phyloP scores from a whole-genome alignment of 2,113 vertebrate genomes.

The Cyanoderma ruficeps region DNA sequence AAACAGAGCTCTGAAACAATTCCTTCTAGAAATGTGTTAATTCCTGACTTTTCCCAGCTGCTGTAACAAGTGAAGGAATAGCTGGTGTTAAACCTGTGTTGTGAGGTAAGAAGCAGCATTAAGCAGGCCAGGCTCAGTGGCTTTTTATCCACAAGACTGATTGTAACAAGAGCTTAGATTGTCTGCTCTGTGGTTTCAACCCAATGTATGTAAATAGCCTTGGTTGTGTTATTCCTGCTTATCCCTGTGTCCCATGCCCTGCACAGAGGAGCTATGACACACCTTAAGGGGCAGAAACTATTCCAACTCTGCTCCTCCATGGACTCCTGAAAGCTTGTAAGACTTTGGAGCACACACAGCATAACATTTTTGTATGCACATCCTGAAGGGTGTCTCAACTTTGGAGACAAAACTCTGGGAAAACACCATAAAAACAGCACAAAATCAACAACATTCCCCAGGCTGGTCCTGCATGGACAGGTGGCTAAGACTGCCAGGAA shows the following conservation, averaged over 20 bases:
- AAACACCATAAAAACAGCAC: background rate
- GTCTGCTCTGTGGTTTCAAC: background rate
- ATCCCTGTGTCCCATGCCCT: background rate
- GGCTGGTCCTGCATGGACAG: background rate
- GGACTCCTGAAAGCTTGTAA: background rate
- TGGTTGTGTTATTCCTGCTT: background rate
- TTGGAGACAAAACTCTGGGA: background rate
- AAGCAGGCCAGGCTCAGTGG: background rate
- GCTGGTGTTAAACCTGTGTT: background rate
- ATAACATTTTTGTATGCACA: background rate
- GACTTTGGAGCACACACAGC: background rate
- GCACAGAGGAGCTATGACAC: background rate
- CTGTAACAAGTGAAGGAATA: background rate
- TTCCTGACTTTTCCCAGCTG: background rate
- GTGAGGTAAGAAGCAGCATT: background rate
- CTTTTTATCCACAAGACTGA: background rate
- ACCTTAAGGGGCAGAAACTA: background rate
- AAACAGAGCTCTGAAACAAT: background rate
- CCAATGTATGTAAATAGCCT: background rate
- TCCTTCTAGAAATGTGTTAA: background rate
- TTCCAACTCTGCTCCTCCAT: background rate
- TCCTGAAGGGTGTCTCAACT: background rate
- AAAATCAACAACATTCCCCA: background rate
- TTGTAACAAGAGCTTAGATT: background rate
- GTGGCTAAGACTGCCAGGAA: background rate